These are phyloP conservation scores for Solea senegalensis DNA, from an alignment of 2,113 vertebrate genomes.

Conservation along the genomic window DNA sequence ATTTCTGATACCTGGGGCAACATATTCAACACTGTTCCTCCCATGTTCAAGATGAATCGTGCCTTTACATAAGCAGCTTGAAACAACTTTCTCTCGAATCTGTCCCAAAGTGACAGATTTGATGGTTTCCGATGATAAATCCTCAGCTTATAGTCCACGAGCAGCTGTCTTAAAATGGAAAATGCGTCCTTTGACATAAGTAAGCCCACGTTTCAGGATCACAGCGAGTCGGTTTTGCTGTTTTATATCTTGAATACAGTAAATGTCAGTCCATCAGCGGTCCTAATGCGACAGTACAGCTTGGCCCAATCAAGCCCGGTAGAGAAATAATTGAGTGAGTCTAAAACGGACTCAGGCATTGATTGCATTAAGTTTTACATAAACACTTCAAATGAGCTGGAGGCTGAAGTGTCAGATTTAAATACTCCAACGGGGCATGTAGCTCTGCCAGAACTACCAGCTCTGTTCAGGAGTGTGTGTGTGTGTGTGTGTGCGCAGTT, in stretches of 20 bases:
- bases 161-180: conserved; percentile 12
- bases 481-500: neutral
- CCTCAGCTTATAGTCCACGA: neutral
- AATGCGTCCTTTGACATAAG: neutral
- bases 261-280: conserved; percentile 23
- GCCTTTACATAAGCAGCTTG: neutral
- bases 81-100: neutral
- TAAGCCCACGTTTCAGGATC: neutral
- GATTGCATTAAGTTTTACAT: conserved; percentile 22
- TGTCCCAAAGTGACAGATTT: conserved; percentile 13
- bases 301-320: conserved; percentile 25
- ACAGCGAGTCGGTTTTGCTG: neutral
- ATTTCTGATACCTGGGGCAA: neutral
- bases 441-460: conserved; percentile 7
- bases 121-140: neutral
- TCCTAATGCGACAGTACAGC: conserved; percentile 5
- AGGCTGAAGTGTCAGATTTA: conserved; percentile 19
- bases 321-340: conserved; percentile 6
- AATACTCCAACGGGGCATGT: neutral
- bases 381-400: conserved; percentile 33
- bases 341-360: neutral
- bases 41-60: neutral
- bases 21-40: no score
- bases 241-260: conserved; percentile 3
- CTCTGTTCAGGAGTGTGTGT: conserved; percentile 1